Percentiles rank a stretch among this genome's conserved stretches.
Evolutionary conservation across 2,797 vertebrate genomes (phyloP).

Genomic region (Dermochelys coriacea): DNA sequence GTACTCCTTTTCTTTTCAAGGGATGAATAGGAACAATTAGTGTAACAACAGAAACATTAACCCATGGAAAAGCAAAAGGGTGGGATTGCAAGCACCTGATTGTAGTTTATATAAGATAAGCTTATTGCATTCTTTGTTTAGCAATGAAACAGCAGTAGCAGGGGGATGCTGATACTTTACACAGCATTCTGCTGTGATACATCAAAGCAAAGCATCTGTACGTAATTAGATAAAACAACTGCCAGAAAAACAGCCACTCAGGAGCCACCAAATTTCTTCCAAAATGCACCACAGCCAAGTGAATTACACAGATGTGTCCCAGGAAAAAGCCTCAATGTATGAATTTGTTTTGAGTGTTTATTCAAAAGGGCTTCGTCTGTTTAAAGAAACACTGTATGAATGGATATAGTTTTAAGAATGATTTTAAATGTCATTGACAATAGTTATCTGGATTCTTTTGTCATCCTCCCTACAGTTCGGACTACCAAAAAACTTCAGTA

Average conservation of each 20-base stretch:
- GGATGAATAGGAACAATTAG: constrained; percentile 78
- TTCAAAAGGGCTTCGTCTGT: background rate
- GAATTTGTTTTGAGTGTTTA: background rate
- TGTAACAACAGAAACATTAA: constrained; percentile 71
- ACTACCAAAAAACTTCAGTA: background rate
- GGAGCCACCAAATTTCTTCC: constrained; percentile 50
- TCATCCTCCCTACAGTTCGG: background rate
- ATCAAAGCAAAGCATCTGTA: background rate
- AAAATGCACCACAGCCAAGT: background rate
- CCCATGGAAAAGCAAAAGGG: constrained; percentile 31
- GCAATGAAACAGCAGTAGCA: constrained; percentile 13
- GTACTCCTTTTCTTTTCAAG: too few relatives aligned
- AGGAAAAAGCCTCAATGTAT: background rate
- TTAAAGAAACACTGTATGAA: background rate
- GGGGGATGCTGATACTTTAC: constrained; percentile 1
- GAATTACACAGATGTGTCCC: background rate
- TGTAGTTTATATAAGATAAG: constrained; percentile 48
- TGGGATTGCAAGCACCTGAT: constrained; percentile 47
- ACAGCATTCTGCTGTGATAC: background rate
- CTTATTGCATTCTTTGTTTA: constrained; percentile 54
- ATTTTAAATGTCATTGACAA: background rate
- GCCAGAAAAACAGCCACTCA: background rate
- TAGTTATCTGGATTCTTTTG: background rate
- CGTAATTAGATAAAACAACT: background rate
- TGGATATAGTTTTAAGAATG: background rate